These are phyloP conservation scores for Hirtodrosophila alboralis DNA, from an alignment of 2,888 invertebrate species.

Conservation along the genomic window DNA sequence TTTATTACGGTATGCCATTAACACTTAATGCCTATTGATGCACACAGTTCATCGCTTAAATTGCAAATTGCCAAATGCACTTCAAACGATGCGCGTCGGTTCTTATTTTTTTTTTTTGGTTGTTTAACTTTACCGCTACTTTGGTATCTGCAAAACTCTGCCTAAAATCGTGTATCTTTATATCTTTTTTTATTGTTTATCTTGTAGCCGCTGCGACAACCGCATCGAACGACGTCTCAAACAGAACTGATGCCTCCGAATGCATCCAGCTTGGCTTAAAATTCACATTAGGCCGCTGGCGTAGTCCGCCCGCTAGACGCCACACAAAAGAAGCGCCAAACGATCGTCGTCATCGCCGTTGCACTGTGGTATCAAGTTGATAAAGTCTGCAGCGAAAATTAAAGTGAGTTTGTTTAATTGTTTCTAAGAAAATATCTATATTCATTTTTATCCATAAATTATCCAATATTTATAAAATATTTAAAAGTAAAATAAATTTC, in stretches of 20 bases:
- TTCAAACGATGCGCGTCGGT: slow-evolving; percentile 55
- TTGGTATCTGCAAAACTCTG: slow-evolving; percentile 26
- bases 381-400: neutral
- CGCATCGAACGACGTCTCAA: slow-evolving; percentile 74
- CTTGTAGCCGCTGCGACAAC: slow-evolving; percentile 64
- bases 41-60: slow-evolving; percentile 25
- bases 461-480: too few species aligned
- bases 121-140: slow-evolving; percentile 20
- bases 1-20: slow-evolving; percentile 61
- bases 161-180: slow-evolving; percentile 3
- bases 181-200: slow-evolving; percentile 9
- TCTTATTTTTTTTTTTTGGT: slow-evolving; percentile 6
- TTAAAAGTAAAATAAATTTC: too few species aligned
- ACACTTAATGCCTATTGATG: slow-evolving; percentile 65
- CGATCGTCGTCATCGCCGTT: slow-evolving; percentile 44
- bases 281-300: slow-evolving; percentile 71
- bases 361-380: slow-evolving; percentile 53
- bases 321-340: slow-evolving; percentile 66
- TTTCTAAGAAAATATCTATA: too few species aligned
- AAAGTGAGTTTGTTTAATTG: too few species aligned
- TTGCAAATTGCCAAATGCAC: slow-evolving; percentile 34
- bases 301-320: slow-evolving; percentile 65
- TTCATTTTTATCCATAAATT: too few species aligned
- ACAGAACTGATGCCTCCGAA: slow-evolving; percentile 80
- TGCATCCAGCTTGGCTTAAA: slow-evolving; percentile 76